A percentile compares a stretch with the other conserved stretches of the same genome.
Conservation (phyloP, 2,797 vertebrate species). For the Sebastes hopkinsi region DNA sequence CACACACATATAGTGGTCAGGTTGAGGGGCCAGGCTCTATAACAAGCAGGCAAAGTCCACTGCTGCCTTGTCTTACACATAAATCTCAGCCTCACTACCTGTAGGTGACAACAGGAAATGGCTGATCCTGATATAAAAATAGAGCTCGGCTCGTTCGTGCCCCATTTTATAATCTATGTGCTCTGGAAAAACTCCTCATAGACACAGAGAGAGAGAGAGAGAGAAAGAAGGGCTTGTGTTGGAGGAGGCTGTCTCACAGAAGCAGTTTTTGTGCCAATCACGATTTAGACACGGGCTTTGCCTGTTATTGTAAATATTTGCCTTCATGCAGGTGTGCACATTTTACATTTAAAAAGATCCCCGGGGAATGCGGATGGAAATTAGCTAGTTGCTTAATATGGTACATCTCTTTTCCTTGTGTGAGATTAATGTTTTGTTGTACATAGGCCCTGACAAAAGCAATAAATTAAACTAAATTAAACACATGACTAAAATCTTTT, state of each 20-base stretch:
- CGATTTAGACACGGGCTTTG: not conserved
- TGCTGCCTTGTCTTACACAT: slow-evolving; percentile 29
- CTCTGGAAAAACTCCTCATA: slow-evolving; percentile 75
- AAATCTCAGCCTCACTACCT: slow-evolving; percentile 59
- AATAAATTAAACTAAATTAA: not conserved
- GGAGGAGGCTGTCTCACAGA: slow-evolving; percentile 32
- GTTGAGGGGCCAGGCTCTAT: not conserved
- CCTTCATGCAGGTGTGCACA: not conserved
- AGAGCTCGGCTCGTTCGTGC: slow-evolving; percentile 70
- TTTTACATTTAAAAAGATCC: not conserved
- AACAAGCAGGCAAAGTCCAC: slow-evolving; percentile 36
- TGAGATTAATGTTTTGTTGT: not conserved
- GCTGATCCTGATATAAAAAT: slow-evolving; percentile 76
- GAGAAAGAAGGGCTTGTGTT: not conserved
- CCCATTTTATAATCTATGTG: slow-evolving; percentile 77
- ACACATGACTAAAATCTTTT: not conserved
- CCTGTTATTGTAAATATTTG: slow-evolving; percentile 25
- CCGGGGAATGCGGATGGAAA: not conserved
- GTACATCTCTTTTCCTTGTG: not conserved
- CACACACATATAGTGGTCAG: slow-evolving; percentile 6
- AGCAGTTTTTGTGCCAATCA: slow-evolving; percentile 19
- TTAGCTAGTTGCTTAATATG: not conserved
- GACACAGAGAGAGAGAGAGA: slow-evolving; percentile 2
- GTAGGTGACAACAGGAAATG: slow-evolving; percentile 70
- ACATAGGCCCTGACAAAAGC: not conserved